Evolutionary conservation across 64 coral and sea anemone genomes (phyloP).

Genomic region (Montipora sp.): DNA sequence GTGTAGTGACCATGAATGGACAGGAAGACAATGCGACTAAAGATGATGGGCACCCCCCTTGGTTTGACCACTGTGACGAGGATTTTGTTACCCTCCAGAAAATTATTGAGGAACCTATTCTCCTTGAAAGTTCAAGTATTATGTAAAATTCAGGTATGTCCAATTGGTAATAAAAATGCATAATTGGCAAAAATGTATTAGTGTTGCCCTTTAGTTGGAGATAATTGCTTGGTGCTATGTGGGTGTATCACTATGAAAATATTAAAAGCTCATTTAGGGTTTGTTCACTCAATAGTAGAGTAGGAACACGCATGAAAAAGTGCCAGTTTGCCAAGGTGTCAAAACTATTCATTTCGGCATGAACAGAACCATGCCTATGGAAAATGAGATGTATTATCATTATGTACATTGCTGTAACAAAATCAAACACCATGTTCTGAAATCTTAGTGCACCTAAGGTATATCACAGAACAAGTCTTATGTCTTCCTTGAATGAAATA

Average conservation of each 20-base stretch:
- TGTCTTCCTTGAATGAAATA: too few relatives aligned
- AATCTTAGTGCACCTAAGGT: too few relatives aligned
- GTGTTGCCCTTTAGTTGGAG: not conserved
- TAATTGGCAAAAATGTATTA: conserved; percentile 6
- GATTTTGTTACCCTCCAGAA: conserved; percentile 33
- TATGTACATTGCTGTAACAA: too few relatives aligned
- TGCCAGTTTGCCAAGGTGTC: too few relatives aligned
- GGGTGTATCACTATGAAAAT: not conserved
- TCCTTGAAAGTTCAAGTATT: conserved; percentile 13
- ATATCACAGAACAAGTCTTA: too few relatives aligned
- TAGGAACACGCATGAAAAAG: too few relatives aligned
- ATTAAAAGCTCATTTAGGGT: not conserved
- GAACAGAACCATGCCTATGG: too few relatives aligned
- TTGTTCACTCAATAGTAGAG: not conserved
- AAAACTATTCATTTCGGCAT: too few relatives aligned
- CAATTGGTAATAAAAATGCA: not conserved
- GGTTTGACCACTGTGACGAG: conserved; percentile 43
- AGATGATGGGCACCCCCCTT: not conserved
- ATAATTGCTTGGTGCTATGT: not conserved
- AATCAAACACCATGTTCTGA: too few relatives aligned
- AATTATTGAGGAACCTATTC: not conserved
- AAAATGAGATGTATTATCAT: too few relatives aligned
- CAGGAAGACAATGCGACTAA: conserved; percentile 6
- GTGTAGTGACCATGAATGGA: conserved; percentile 19
- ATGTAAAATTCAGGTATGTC: conserved; percentile 33